Percentiles rank a stretch among this genome's conserved stretches.
These are phyloP conservation scores for Harpalus rubripes DNA, from an alignment of 2,888 invertebrate genomes.

Conservation along the genomic window DNA sequence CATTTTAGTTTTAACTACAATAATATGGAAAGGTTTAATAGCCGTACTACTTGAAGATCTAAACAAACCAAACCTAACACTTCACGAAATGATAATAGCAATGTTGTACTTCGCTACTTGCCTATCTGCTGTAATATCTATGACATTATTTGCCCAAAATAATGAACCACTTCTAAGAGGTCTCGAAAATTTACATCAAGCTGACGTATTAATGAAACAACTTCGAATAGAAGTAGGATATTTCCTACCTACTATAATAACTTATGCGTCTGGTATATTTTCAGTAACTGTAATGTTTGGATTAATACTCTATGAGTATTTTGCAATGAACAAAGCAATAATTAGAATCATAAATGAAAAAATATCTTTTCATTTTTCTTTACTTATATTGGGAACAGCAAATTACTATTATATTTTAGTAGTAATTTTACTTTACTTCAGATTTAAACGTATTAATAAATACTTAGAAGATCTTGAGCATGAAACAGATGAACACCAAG, in stretches of 20 bases:
- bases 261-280: not conserved
- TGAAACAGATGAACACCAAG: constrained; percentile 13
- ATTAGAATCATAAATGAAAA: constrained; percentile 72
- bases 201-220: constrained; percentile 61
- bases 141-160: constrained; percentile 29
- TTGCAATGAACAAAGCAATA: constrained; percentile 61
- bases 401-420: constrained; percentile 57
- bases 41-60: constrained; percentile 45
- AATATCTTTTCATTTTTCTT: constrained; percentile 71
- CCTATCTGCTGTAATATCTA: constrained; percentile 36
- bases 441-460: constrained; percentile 46
- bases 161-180: constrained; percentile 35
- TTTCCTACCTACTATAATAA: constrained; percentile 2
- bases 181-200: constrained; percentile 46
- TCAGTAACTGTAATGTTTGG: not conserved
- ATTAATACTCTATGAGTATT: constrained; percentile 40
- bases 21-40: constrained; percentile 57
- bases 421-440: constrained; percentile 36
- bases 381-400: constrained; percentile 64
- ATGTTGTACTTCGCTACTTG: constrained; percentile 38
- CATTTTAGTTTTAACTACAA: constrained; percentile 57
- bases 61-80: constrained; percentile 56
- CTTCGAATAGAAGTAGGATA: constrained; percentile 47
- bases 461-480: constrained; percentile 56
- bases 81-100: constrained; percentile 56